Conservation (phyloP, 2,888 invertebrate species). For the Pediacus dermestoides region DNA sequence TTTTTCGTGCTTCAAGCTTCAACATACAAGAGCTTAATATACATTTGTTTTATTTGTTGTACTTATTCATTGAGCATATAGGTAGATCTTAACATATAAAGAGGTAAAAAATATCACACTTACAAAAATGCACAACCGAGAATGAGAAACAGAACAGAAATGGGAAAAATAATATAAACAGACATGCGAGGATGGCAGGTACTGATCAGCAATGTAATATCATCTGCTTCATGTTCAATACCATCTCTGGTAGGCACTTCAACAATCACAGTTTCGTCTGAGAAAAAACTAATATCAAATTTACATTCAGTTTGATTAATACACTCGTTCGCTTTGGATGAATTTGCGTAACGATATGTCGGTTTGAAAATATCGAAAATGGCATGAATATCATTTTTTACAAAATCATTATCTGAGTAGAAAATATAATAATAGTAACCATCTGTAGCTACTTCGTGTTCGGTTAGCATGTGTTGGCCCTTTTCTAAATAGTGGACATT, state of each 20-base stretch:
- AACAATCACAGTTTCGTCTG: conserved; percentile 76
- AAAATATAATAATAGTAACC: conserved; percentile 89
- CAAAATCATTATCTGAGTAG: conserved; percentile 80
- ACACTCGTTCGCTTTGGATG: conserved; percentile 64
- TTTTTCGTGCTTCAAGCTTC: too few species aligned
- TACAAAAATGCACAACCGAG: conserved; percentile 79
- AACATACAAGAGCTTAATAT: too few species aligned
- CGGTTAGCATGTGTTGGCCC: conserved; percentile 64
- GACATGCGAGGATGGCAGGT: conserved; percentile 76
- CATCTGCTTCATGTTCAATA: conserved; percentile 71
- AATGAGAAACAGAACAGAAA: conserved; percentile 70
- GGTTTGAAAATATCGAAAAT: conserved; percentile 83
- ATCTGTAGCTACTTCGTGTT: conserved; percentile 69
- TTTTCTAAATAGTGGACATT: conserved; percentile 67
- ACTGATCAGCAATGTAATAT: conserved; percentile 68
- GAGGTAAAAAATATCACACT: conserved; percentile 32
- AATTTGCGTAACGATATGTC: conserved; percentile 73
- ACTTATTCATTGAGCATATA: too few species aligned
- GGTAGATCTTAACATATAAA: too few species aligned
- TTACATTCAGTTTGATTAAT: conserved; percentile 74
- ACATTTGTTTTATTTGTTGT: too few species aligned
- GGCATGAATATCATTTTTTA: conserved; percentile 76
- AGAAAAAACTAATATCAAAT: conserved; percentile 68
- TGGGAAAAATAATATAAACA: conserved; percentile 76
- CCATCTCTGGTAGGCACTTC: conserved; percentile 81